A percentile compares a stretch with the other conserved stretches of the same genome.
phyloP scores from a whole-genome alignment of 2,888 invertebrate species.

The Lasioglossum pauxillum region DNA sequence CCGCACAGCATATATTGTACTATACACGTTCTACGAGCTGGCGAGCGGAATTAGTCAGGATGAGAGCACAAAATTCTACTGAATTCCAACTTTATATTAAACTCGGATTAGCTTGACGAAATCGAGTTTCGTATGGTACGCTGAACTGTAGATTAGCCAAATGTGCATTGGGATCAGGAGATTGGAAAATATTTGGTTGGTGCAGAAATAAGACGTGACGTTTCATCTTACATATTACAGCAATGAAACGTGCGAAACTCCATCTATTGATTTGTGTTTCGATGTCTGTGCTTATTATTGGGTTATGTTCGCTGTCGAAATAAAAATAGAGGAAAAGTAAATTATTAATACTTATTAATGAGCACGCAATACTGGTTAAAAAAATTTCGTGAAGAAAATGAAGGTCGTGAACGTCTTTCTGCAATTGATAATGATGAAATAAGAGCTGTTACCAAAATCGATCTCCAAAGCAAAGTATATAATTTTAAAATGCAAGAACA shows the following conservation, averaged over 20 bases:
- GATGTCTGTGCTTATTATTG: neutral
- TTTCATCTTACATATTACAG: neutral
- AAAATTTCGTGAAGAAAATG: neutral
- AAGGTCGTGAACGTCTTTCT: neutral
- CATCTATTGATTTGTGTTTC: neutral
- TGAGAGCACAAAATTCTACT: neutral
- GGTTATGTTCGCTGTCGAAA: neutral
- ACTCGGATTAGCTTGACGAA: neutral
- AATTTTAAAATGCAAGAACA: too few relatives aligned
- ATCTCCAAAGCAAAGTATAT: neutral
- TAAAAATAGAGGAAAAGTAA: neutral
- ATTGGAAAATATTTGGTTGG: neutral
- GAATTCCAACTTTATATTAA: neutral
- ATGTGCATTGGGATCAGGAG: neutral
- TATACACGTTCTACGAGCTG: neutral
- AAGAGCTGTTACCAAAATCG: neutral
- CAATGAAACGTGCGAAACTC: neutral
- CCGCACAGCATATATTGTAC: neutral
- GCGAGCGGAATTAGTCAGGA: neutral
- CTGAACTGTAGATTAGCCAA: neutral
- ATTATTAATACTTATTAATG: neutral
- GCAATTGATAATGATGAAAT: neutral
- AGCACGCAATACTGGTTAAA: neutral
- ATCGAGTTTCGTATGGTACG: neutral
- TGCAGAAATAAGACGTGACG: neutral